Conservation (phyloP, 1,140 invertebrate species). For the Euborellia annulipes region DNA sequence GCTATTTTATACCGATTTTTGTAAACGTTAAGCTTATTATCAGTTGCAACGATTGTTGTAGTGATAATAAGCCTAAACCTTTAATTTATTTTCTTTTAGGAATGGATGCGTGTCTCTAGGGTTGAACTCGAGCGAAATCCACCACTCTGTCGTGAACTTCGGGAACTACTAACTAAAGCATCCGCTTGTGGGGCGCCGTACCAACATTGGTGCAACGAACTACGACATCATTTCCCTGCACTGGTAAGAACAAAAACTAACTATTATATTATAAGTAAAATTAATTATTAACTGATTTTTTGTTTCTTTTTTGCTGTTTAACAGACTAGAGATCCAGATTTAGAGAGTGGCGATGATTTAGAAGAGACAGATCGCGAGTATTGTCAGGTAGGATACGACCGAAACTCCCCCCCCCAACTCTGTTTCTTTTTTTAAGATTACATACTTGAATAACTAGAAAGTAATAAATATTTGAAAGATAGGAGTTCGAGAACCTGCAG, state of each 20-base stretch:
- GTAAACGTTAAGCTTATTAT: too few relatives aligned
- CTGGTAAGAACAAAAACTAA: constrained; percentile 23
- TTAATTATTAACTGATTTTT: background rate
- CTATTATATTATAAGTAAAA: too few relatives aligned
- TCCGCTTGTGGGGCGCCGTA: constrained; percentile 31
- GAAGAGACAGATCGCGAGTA: constrained; percentile 27
- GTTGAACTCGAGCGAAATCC: constrained; percentile 23
- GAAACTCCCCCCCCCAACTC: background rate
- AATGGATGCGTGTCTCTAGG: constrained; percentile 27
- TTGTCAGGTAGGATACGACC: constrained; percentile 22
- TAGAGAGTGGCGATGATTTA: constrained; percentile 22
- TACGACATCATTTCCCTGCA: constrained; percentile 27
- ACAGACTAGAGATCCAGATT: constrained; percentile 25
- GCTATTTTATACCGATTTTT: too few relatives aligned
- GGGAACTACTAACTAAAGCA: constrained; percentile 30
- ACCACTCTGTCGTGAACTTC: constrained; percentile 25
- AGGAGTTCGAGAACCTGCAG: too few relatives aligned
- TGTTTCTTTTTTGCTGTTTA: constrained; percentile 7
- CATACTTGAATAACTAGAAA: background rate
- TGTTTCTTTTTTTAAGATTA: background rate
- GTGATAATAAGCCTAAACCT: too few relatives aligned
- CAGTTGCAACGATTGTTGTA: too few relatives aligned
- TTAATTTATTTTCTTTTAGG: constrained; percentile 19
- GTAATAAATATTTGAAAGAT: too few relatives aligned
- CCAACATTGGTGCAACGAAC: constrained; percentile 31